Conservation (phyloP, 2,888 invertebrate genomes). For the Mactromeris polynyma region DNA sequence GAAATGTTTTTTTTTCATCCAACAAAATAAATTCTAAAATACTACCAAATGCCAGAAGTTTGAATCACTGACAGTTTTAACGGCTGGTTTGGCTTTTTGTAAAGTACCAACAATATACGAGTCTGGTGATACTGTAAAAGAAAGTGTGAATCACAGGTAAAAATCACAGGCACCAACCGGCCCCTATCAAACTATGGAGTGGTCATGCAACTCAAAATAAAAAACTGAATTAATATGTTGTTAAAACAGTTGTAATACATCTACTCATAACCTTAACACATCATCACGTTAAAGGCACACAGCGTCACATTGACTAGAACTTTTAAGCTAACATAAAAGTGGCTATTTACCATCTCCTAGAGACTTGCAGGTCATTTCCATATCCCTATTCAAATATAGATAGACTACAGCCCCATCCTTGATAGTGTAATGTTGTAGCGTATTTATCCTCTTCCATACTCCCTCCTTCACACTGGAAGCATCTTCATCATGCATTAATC, state of each 20-base stretch:
- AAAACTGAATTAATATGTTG: too few species aligned
- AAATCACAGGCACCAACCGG: too few species aligned
- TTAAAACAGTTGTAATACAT: too few species aligned
- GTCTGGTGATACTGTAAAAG: slow-evolving; percentile 25
- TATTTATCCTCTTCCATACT: slow-evolving; percentile 99
- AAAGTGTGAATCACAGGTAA: too few species aligned
- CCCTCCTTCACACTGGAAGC: slow-evolving; percentile 96
- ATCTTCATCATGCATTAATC: slow-evolving; percentile 96
- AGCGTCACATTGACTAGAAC: too few species aligned
- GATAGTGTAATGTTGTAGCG: slow-evolving; percentile 96
- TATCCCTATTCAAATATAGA: slow-evolving; percentile 30
- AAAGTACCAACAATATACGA: slow-evolving; percentile 56
- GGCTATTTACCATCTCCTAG: slow-evolving; percentile 6
- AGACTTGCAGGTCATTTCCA: background rate
- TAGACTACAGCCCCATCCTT: slow-evolving; percentile 96
- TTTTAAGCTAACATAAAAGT: too few species aligned
- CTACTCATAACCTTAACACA: too few species aligned
- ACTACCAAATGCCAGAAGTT: slow-evolving; percentile 83
- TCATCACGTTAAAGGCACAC: too few species aligned
- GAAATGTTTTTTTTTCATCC: background rate
- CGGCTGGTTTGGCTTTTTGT: slow-evolving; percentile 51
- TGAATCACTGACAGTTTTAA: slow-evolving; percentile 77
- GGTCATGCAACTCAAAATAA: too few species aligned
- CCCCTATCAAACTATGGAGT: too few species aligned
- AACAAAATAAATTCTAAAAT: background rate